A percentile compares a stretch with the other conserved stretches of the same genome.
phyloP scores from a whole-genome alignment of 2,797 vertebrate genomes.

The Lophius americanus region DNA sequence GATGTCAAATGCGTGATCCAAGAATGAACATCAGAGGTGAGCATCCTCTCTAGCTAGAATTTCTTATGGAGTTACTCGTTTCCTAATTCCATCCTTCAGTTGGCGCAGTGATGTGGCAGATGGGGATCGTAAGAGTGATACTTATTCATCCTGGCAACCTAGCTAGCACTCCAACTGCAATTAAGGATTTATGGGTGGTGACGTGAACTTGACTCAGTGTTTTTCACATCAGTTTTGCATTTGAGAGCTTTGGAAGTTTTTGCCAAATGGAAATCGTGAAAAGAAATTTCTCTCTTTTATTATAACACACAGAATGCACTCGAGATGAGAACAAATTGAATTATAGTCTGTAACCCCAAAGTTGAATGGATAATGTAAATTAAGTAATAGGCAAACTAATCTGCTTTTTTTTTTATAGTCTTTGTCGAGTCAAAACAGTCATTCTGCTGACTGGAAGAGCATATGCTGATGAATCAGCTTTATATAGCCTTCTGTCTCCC shows the following conservation, averaged over 20 bases:
- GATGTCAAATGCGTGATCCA: conserved; percentile 22
- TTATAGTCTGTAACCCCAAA: conserved; percentile 38
- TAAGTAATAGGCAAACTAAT: conserved; percentile 64
- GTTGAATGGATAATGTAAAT: conserved; percentile 64
- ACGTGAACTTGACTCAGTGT: conserved; percentile 44
- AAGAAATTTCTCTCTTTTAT: conserved; percentile 38
- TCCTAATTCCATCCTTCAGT: conserved; percentile 58
- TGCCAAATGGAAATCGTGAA: conserved; percentile 14
- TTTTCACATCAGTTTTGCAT: conserved; percentile 38
- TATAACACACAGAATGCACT: conserved; percentile 48
- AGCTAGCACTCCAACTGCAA: conserved; percentile 48
- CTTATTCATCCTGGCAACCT: conserved; percentile 50
- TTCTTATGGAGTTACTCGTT: conserved; percentile 50
- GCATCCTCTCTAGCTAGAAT: conserved; percentile 23
- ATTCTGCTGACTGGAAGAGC: conserved; percentile 50
- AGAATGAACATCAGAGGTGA: not conserved
- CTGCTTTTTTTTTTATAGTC: conserved; percentile 52
- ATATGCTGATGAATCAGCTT: conserved; percentile 38
- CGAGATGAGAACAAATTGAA: conserved; percentile 55
- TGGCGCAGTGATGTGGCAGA: conserved; percentile 46
- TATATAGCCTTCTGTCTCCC: conserved; percentile 26
- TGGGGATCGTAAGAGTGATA: conserved; percentile 47
- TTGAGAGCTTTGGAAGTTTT: conserved; percentile 20
- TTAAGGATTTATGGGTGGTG: conserved; percentile 53
- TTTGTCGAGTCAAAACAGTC: conserved; percentile 40